These are phyloP conservation scores for Caenorhabditis sp. DNA, from an alignment of 2,888 invertebrate species.

Conservation along the genomic window DNA sequence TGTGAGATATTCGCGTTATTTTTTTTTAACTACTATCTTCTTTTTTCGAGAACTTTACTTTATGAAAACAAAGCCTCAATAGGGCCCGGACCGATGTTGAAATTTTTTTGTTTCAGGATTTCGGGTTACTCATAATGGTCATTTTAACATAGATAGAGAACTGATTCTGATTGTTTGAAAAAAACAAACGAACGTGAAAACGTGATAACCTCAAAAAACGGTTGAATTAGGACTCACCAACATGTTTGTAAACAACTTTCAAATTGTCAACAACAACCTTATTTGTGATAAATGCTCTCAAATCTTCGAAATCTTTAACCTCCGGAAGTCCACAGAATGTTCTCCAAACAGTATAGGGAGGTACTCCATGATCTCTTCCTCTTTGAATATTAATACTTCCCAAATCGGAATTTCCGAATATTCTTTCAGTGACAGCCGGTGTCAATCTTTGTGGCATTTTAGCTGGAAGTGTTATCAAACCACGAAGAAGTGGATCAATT, in stretches of 20 bases:
- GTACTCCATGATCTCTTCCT: constrained; percentile 88
- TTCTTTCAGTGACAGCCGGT: constrained; percentile 68
- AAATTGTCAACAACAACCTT: constrained; percentile 80
- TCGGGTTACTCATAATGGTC: no score
- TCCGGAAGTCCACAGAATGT: constrained; percentile 79
- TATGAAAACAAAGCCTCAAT: no score
- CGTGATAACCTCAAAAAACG: no score
- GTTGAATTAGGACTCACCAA: no score
- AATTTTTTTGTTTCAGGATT: no score
- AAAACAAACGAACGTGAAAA: no score
- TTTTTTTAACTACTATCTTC: no score
- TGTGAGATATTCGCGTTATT: no score
- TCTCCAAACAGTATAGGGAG: constrained; percentile 85
- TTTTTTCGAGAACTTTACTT: no score
- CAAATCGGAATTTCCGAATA: constrained; percentile 76
- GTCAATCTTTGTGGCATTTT: constrained; percentile 82
- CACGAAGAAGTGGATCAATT: constrained; percentile 92
- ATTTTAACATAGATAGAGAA: no score
- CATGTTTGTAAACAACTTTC: constrained; percentile 78
- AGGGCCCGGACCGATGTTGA: no score
- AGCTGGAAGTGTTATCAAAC: constrained; percentile 86
- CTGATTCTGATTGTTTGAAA: no score
- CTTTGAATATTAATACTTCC: constrained; percentile 95
- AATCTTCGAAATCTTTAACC: constrained; percentile 77
- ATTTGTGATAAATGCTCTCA: constrained; percentile 82